Evolutionary conservation across 2,888 invertebrate species (phyloP), one percentile per base, ranked within the genome.

Genomic region (Aleiodes leptofemur): DNA sequence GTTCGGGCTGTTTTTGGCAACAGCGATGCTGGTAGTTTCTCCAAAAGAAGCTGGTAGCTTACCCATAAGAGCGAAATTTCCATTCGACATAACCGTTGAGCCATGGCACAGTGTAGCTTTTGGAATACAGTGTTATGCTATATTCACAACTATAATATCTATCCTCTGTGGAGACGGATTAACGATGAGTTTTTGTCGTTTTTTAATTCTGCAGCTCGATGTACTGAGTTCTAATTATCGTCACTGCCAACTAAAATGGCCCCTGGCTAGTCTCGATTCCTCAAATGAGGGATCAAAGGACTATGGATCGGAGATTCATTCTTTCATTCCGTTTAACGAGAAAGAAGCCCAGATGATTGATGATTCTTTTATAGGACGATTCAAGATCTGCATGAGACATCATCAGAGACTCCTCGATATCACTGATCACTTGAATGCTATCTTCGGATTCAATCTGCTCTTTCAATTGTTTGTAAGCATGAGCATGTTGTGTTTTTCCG

Each of bases 401-500:
- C 85, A 86, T 78, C 85, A 85, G 70, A 78, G 81, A 72, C 76
- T 85, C 34, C 79, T 84, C 61, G 74, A 69, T 3, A 75, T 82
- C 38, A 77, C 81, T 9, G 76, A 82, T 8, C 80, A 83, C 48
- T 72, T 85, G 31, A 86, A 88, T 76, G 72, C 74, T 2, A 69
- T 83, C 13, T 85, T 83, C 38, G 83, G 82, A 64, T 64, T 79
- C 55, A 80, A 82, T 55, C 81, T 85, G 81, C 77, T 85, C 72
- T 80, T 82, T 61, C 88, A 88, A 78, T 8, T 43, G 9, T 43
- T 43, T 0, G 82, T 82, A 16, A 86, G 86, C 56, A 85, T 83
- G 57, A 80, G 82, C 59, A 84, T 86, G 70, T 85, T 88, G 74
- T 88, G 88, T 74, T 74, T 88, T 59, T 86, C 86, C 31, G 84